Evolutionary conservation across 1,140 invertebrate species (phyloP), one percentile per base, ranked within the genome.

Genomic region (Polypedilum pembai): DNA sequence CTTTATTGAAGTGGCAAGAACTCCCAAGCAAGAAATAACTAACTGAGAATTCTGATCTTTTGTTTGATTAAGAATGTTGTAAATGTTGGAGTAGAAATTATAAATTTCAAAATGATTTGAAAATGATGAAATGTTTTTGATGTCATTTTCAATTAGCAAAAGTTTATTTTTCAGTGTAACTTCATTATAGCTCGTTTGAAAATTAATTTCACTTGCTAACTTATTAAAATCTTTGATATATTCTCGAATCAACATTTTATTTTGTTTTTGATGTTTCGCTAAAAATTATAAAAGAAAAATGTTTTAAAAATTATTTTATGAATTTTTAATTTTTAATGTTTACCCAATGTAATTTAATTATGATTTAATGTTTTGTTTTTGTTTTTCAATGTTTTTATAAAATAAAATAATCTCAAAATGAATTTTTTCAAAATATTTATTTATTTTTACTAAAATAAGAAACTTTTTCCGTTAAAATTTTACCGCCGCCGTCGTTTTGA

Each of bases 31-130:
- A 20, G 8, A 18, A n/a, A n/a, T 15, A 1, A 56, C 45, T 15
- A 56, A 12, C 3, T 12, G 45, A 1, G 45, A 56, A 4, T 56
- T 56, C 4, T 56, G 12, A 56, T 56, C 45, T n/a, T n/a, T 56
- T 56, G 45, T 56, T 56, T 56, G 45, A 56, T 8, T 56, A 1
- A 56, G 12, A 15, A 56, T 56, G 10, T 56, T 56, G 45, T 56
- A 56, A 15, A 56, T 56, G 3, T 56, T 56, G 8, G 45, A 56
- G 12, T n/a, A n/a, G 15, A 56, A 56, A 56, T 56, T 56, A 3
- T 56, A 56, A 56, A n/a, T n/a, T 56, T 56, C 45, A 56, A 56
- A 33, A 56, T 56, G 45, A 56, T n/a, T 56, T 56, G 45, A 56
- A 56, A 56, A n/a, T 4, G 12, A 56, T n/a, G 45, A n/a, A 33